A percentile compares a stretch with the other conserved stretches of the same genome.
These are phyloP conservation scores for Galbula dea DNA, from an alignment of 2,113 vertebrate genomes.

Conservation along the genomic window DNA sequence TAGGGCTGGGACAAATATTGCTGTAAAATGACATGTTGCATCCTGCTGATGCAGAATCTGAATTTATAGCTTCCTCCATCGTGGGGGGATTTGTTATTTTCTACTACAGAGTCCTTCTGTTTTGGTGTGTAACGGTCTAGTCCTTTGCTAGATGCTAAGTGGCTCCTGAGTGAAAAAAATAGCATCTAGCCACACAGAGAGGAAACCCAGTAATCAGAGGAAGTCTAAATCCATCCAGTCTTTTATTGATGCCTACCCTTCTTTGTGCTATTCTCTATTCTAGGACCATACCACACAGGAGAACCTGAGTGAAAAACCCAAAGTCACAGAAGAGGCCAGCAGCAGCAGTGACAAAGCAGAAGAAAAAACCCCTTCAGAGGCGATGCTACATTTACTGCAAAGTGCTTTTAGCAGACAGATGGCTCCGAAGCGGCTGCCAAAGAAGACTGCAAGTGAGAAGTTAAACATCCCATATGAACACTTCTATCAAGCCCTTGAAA, in stretches of 20 bases:
- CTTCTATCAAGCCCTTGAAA: constrained; percentile 86
- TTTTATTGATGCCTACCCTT: background rate
- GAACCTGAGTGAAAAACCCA: constrained; percentile 34
- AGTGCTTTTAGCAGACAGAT: constrained; percentile 85
- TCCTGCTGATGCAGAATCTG: background rate
- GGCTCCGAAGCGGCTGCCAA: constrained; percentile 58
- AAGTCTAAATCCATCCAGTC: background rate
- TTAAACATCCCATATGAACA: constrained; percentile 79
- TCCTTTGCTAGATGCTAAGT: background rate
- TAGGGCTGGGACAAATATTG: background rate
- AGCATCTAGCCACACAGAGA: background rate
- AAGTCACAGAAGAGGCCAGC: background rate
- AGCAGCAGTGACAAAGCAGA: background rate
- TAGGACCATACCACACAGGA: constrained; percentile 76
- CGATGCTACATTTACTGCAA: constrained; percentile 85
- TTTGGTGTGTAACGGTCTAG: background rate
- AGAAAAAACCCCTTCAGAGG: constrained; percentile 66
- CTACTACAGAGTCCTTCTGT: background rate
- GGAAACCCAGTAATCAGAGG: background rate
- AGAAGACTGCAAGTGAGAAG: constrained; percentile 62
- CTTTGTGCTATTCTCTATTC: constrained; percentile 31
- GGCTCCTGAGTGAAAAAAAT: background rate
- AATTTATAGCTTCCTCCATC: background rate
- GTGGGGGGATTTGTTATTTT: background rate
- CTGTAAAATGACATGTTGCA: accelerated